Percentiles rank a stretch among this genome's conserved stretches.
Conservation (phyloP, 1,140 invertebrate genomes). For the Tetranychus cinnabarinus region DNA sequence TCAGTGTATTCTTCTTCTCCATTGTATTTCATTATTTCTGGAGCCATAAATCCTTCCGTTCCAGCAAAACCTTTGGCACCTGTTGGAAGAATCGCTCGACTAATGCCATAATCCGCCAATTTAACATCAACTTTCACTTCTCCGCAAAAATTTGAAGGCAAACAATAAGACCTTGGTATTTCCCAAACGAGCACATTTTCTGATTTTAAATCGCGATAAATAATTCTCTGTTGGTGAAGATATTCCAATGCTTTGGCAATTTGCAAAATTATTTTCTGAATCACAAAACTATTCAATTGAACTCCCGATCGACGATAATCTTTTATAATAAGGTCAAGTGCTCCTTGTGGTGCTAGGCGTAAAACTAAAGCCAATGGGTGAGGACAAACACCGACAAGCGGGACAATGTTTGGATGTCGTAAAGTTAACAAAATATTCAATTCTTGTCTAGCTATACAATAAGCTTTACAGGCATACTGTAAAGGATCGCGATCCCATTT, state of each 20-base stretch:
- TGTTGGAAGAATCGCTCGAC: constrained; percentile 55
- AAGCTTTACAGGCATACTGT: constrained; percentile 76
- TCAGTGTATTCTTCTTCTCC: constrained; percentile 97
- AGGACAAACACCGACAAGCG: constrained; percentile 68
- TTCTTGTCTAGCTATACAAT: constrained; percentile 80
- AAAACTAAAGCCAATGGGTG: constrained; percentile 73
- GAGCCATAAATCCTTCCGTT: constrained; percentile 94
- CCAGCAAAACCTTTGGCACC: constrained; percentile 93
- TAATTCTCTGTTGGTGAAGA: constrained; percentile 74
- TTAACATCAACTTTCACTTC: constrained; percentile 53
- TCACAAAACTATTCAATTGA: constrained; percentile 45
- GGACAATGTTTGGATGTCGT: constrained; percentile 79
- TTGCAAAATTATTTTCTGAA: constrained; percentile 67
- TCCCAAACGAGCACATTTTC: constrained; percentile 96
- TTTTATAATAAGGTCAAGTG: constrained; percentile 52
- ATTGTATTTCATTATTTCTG: constrained; percentile 91
- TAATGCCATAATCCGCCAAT: constrained; percentile 88
- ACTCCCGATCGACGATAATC: constrained; percentile 59
- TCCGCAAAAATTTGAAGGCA: constrained; percentile 17
- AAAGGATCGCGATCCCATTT: constrained; percentile 77
- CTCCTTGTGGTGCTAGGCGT: constrained; percentile 70
- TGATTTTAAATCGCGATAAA: constrained; percentile 89
- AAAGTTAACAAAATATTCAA: constrained; percentile 81
- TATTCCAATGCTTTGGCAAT: constrained; percentile 85
- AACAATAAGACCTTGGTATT: constrained; percentile 43